Percentiles rank a stretch among this genome's conserved stretches.
phyloP scores from a whole-genome alignment of 1,140 invertebrate species.

The Procambarus virginalis region DNA sequence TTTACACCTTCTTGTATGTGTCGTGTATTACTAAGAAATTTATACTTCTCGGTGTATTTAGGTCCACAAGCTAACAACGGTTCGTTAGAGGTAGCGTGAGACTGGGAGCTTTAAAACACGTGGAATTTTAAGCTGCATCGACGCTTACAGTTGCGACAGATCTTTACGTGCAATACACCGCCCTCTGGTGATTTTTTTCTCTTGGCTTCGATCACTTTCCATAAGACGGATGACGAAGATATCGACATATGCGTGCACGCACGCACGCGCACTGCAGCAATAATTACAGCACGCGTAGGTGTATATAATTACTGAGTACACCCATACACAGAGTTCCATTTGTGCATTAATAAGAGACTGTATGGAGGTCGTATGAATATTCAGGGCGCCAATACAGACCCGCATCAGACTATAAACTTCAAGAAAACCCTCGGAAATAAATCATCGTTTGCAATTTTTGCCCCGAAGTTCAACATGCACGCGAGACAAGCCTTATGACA shows the following conservation, averaged over 20 bases:
- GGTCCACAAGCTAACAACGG: neutral
- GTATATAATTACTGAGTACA: too few relatives aligned
- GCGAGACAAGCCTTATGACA: slow-evolving; percentile 31
- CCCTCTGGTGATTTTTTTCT: neutral
- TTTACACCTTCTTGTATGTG: neutral
- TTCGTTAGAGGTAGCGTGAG: neutral
- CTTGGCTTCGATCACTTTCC: neutral
- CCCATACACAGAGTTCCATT: neutral
- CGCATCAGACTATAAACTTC: slow-evolving; percentile 19
- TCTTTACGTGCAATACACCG: neutral
- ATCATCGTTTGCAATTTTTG: slow-evolving; percentile 49
- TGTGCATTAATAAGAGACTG: neutral
- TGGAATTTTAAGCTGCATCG: neutral
- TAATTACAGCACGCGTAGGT: too few relatives aligned
- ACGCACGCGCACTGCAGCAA: too few relatives aligned
- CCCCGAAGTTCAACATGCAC: slow-evolving; percentile 34
- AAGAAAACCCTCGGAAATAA: slow-evolving; percentile 33
- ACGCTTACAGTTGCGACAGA: neutral
- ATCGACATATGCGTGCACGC: neutral
- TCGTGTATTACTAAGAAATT: neutral
- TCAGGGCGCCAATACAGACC: neutral
- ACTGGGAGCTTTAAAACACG: neutral
- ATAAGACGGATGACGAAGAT: neutral
- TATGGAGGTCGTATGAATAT: neutral
- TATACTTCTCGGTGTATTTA: neutral